Base-by-base conservation (phyloP, 2,113 vertebrate genomes). In the Ancistrus triradiatus region DNA sequence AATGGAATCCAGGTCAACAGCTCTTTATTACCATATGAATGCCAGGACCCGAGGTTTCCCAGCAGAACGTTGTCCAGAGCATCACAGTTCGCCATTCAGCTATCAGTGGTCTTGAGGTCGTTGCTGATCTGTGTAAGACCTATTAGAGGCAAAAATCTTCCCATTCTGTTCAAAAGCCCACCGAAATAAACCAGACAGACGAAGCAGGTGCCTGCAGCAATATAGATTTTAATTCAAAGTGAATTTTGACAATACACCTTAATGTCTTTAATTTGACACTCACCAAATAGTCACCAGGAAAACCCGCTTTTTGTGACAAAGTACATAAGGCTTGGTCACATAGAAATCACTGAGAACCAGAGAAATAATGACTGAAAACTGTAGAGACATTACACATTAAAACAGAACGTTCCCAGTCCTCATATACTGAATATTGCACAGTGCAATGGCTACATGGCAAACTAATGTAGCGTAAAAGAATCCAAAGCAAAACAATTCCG, bases 271-370 rank as follows among this genome's bases (percentile, higher is more conserved):
- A 92, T 97, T 96, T 98, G 94, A 98, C 95, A 98, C 92, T 95
- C 93, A 95, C 93, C 92, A 95, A 58, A 93, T 92, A 97, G 92
- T 97, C 91, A 96, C 94, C 92, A 93, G 93, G 93, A 96, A 95
- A 94, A 98, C 86, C 95, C 95, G 91, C 94, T 94, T 98, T 97
- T 91, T 95, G 94, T 98, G 94, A 98, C 94, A 90, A 94, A 94
- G 93, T 93, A 96, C 91, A 92, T 90, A 94, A 94, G 92, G 91
- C 95, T 95, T 95, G 93, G 93, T 96, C 93, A 98, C 94, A 93
- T 86, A 95, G 89, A 96, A 95, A 92, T 97, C 93, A 93, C 92
- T 96, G 93, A 98, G 94, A 97, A 95, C 93, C 91, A 93, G 90
- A 90, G 89, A 58, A 87, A 89, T 66, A 89, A 91, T 78, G 89